Base-by-base conservation (phyloP, 1,140 invertebrate genomes). In the Procambarus clarkii region DNA sequence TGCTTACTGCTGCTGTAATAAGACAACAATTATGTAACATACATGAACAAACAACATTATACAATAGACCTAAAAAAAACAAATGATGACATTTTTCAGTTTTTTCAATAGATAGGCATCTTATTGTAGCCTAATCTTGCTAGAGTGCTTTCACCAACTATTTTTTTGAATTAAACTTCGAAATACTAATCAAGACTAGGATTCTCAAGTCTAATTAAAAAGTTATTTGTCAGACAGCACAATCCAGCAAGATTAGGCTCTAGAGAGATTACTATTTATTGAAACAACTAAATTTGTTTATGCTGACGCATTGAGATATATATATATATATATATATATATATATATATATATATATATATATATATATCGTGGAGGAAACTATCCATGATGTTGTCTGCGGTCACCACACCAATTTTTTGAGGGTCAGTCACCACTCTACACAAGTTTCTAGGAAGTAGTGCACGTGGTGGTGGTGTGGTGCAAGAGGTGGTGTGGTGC, bases 261-360 rank as follows among this genome's bases (percentile, higher is more conserved):
- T 15, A 15, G 5, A 15, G 2, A 21, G 5, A 15, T 64, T 9
- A 9, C 5, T 15, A 15, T 64, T 3, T 64, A 21, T 11, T 9
- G 5, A 77, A 7, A 77, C 3, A 77, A 7, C 9, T 77, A 34
- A 7, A 77, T 77, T 7, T 77, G 34, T 77, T 15, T 77, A 77
- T 77, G 34, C 34, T 34, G 24, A 77, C 34, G 34, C 34, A 77
- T 77, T 34, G 24, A 77, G 24, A 45, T 77, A 77, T 77, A 77
- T 77, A 77, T 77, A 77, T 77, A 77, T 77, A 77, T 77, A 77
- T 46, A 77, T 46, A 77, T 46, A 77, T 46, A 77, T 46, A 77
- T 46, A 77, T 77, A 77, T 77, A 77, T 77, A 77, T 44, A 77
- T 77, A 77, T 77, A 77, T 77, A 77, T 15, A 34, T 34, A 34